A percentile compares a stretch with the other conserved stretches of the same genome.
These are phyloP conservation scores for Aegotheles bennettii DNA, from an alignment of 2,113 vertebrate genomes.

Conservation along the genomic window DNA sequence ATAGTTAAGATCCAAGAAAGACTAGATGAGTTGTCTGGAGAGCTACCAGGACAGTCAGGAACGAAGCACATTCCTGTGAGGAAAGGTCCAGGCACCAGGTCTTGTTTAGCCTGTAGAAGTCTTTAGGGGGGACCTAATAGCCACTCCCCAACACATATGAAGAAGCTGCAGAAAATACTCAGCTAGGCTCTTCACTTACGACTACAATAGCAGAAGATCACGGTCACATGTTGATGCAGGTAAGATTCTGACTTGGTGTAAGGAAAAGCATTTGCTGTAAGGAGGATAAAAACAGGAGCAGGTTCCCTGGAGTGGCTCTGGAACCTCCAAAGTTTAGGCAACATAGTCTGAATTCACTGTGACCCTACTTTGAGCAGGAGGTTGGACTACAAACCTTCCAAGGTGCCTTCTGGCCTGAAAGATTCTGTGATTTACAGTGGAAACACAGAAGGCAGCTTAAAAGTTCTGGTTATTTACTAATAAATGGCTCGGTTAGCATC, in stretches of 20 bases:
- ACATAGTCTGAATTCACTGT: fast-evolving
- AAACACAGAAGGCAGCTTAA: not conserved
- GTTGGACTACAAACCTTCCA: not conserved
- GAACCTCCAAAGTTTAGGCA: not conserved
- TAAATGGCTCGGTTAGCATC: not conserved
- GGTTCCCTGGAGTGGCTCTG: not conserved
- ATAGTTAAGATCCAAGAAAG: not conserved
- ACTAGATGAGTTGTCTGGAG: fast-evolving
- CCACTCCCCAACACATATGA: fast-evolving
- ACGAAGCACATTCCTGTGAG: not conserved
- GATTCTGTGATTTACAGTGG: not conserved
- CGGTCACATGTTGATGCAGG: not conserved
- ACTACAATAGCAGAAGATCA: no score
- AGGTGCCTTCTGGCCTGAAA: not conserved
- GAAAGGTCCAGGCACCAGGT: not conserved
- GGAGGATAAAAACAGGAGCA: not conserved
- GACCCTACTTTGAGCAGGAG: not conserved
- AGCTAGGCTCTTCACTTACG: not conserved
- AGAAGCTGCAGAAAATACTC: not conserved
- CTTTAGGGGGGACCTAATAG: not conserved
- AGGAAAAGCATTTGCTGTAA: not conserved
- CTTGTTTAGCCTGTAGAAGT: not conserved
- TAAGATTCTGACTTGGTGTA: not conserved
- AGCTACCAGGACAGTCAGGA: not conserved
- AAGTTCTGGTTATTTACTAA: not conserved